Base-by-base conservation (phyloP, 1,140 invertebrate genomes). In the Coenobita brevimanus region DNA sequence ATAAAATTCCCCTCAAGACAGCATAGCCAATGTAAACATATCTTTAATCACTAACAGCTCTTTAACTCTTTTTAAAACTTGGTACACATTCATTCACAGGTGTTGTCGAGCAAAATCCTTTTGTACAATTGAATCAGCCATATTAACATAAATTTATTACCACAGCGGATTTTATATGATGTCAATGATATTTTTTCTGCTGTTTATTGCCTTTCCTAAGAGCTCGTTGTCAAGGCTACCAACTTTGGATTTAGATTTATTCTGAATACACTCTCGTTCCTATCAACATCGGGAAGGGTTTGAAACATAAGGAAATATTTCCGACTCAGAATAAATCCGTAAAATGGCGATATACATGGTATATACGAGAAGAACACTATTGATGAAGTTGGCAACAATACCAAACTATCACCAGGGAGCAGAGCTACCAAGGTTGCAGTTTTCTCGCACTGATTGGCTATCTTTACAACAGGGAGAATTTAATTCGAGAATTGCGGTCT, bases 21-120 rank as follows among this genome's bases (percentile, higher is more conserved):
- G 38, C 62, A 36, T 67, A 41, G 62, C 43, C 46, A 82, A 82
- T 82, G 80, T 82, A 82, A 82, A 82, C 80, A 82, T 71, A 54
- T 50, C 62, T 69, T 13, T 69, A 15, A 82, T 82, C 43, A 43
- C 41, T 50, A 38, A 50, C 67, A 67, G 27, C 57, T 3, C 27
- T 13, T 67, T 69, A 50, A 1, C 46, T 82, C 80, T 82, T 82
- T n/a, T 69, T 43, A 76, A 82, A 82, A 24, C 8, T 24, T 8
- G 24, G 24, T 67, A 71, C 6, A 6, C 64, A 17, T 21, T 21
- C 64, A 17, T 24, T 82, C 13, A 2, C 0, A 41, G 30, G 33
- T 2, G 8, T 15, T 36, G 4, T 1, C 6, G 2, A 21, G 43
- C n/a, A 17, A 6, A 54, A 30, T 10, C 3, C 24, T 15, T 30